Percentiles rank a stretch among this genome's conserved stretches.
phyloP scores from a whole-genome alignment of 1,140 invertebrate genomes.

The Cephus cinctus region DNA sequence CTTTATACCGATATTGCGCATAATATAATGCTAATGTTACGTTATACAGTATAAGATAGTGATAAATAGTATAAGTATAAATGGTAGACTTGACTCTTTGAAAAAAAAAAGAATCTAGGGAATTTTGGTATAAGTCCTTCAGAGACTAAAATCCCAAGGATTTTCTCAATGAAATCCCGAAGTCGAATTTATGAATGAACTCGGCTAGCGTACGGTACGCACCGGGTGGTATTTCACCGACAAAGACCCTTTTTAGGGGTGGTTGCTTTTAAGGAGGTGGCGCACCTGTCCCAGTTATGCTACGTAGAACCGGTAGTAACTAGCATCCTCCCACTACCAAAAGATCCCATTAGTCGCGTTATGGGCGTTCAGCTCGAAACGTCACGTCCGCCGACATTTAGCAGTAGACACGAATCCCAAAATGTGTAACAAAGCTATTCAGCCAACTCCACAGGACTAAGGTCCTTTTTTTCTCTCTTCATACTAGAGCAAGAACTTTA shows the following conservation, averaged over 20 bases:
- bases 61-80: too few species aligned
- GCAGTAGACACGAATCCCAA: not conserved
- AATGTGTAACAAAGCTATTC: not conserved
- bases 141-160: not conserved
- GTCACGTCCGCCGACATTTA: not conserved
- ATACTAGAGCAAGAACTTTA: too few species aligned
- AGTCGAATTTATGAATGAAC: slow-evolving; percentile 18
- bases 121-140: not conserved
- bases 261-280: slow-evolving; percentile 1
- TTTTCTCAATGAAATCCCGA: slow-evolving; percentile 13
- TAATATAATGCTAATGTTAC: too few species aligned
- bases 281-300: slow-evolving; percentile 11
- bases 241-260: slow-evolving; percentile 2
- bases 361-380: not conserved
- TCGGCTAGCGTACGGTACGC: not conserved
- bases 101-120: not conserved
- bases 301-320: not conserved
- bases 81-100: too few species aligned
- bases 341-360: not conserved
- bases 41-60: too few species aligned
- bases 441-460: too few species aligned
- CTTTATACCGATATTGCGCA: too few species aligned
- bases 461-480: too few species aligned
- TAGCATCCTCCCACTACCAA: not conserved
- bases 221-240: slow-evolving; percentile 10